Base-by-base conservation (phyloP, 2,888 invertebrate genomes). In the Ephialtes manifestator region DNA sequence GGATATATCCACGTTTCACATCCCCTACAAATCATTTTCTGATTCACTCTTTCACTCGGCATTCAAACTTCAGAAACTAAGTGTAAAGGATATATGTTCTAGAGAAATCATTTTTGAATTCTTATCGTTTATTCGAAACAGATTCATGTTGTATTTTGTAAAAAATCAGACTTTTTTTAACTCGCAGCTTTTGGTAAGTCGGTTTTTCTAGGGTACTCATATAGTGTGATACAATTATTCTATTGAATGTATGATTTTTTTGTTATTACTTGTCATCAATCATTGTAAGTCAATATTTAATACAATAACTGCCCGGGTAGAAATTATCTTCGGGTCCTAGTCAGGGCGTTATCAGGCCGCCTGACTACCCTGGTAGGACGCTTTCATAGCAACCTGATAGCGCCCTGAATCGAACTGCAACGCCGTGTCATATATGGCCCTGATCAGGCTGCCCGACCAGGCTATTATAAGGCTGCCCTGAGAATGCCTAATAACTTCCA, bases 1-100 rank as follows among this genome's bases (percentile, higher is more conserved):
- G 51, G 65, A 76, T 84, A 60, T 71, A 77, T 81, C 18, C 65
- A 51, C 76, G 51, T 81, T 71, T 72, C 31, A 35, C 46, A 43
- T 65, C 72, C 39, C 39, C 39, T 39, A 55, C 24, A 20, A 35
- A 63, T 67, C 67, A 74, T 82, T 82, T 67, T 82, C 65, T 63
- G 65, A 75, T 85, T 81, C 79, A 76, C 85, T 85, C 79, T 74
- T 83, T 77, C 72, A 43, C 80, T 24, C 48, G 60, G 39, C 28
- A 67, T 24, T 74, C 77, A 81, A 81, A 75, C 83, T 83, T 53
- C 68, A 43, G 20, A 60, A 72, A 65, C 74, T 60, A 58, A 78
- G 71, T 53, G 48, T 20, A 60, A 65, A 15, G 31, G 55, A 76
- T 51, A 63, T 48, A 28, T 78, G 31, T 60, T 60, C 51, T 48